These are phyloP conservation scores for Cordilura impudica DNA, from an alignment of 2,888 invertebrate species.

Conservation along the genomic window DNA sequence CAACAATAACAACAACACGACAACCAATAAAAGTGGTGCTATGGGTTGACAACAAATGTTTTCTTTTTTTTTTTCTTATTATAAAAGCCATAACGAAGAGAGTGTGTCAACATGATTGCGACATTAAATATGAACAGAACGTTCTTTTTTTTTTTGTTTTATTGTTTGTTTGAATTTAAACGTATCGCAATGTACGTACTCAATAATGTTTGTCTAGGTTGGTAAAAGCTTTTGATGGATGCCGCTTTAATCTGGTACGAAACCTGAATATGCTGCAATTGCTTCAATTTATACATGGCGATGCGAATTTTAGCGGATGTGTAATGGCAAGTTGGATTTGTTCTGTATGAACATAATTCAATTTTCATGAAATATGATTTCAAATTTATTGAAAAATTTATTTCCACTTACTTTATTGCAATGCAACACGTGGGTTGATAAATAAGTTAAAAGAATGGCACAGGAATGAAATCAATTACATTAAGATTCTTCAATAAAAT, in stretches of 20 bases:
- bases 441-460: not conserved
- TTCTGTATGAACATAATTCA: constrained; percentile 60
- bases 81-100: constrained; percentile 43
- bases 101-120: constrained; percentile 65
- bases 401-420: constrained; percentile 20
- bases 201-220: constrained; percentile 19
- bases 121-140: constrained; percentile 53
- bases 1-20: constrained; percentile 14
- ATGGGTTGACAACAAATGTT: constrained; percentile 57
- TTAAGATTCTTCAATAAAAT: too few relatives aligned
- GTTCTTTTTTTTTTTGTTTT: constrained; percentile 23
- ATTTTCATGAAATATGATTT: constrained; percentile 63
- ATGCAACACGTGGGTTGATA: not conserved
- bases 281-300: constrained; percentile 53
- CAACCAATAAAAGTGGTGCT: constrained; percentile 29
- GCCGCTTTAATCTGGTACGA: constrained; percentile 49
- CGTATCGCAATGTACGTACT: not conserved
- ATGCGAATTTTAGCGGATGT: constrained; percentile 58
- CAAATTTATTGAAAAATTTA: constrained; percentile 62
- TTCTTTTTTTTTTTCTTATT: constrained; percentile 35
- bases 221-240: constrained; percentile 59
- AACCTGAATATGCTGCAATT: constrained; percentile 55
- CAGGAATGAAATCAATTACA: too few relatives aligned
- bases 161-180: not conserved
- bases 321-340: constrained; percentile 62